Base-by-base conservation (phyloP, 1,140 invertebrate genomes). In the Pogonus chalceus region DNA sequence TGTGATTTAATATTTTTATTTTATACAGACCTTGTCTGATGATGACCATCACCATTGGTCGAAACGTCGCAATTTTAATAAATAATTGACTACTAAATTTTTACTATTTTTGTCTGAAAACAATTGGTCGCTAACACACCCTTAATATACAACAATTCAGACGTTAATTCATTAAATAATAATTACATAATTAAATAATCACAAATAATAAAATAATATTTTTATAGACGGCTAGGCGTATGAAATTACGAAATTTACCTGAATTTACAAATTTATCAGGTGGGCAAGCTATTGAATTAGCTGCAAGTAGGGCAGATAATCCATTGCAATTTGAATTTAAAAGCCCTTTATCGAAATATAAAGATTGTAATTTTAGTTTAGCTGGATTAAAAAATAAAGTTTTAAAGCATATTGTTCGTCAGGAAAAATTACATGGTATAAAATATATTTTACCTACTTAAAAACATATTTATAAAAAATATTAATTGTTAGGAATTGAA, bases 341-440 rank as follows among this genome's bases (percentile, higher is more conserved):
- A 3, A 58, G 76, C 39, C 77, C 83, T 0, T 67, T 88, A 67
- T 63, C 67, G 4, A 72, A 68, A 56, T 75, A 79, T 54, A 73
- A 72, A 60, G 76, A 90, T 65, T 95, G 92, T 65, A 83, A 89
- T 67, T 95, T 95, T 62, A 92, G 89, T 67, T 90, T 94, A 69
- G 64, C 84, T 50, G 90, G 90, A 1, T 59, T 90, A 1, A 85
- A 85, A 64, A 79, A 76, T 61, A 71, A 65, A 35, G 74, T 77
- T 4, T 57, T 66, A 20, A 60, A 58, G 1, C 62, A 76, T 24
- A 82, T 90, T 37, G 53, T 71, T n/a, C 52, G 61, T 48, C 73
- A 81, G 62, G 87, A 91, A 70, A 63, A 69, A 49, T 64, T 71
- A 56, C 70, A 83, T 65, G 74, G 81, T 77, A 70, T 70, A 57